A percentile compares a stretch with the other conserved stretches of the same genome.
Evolutionary conservation across 2,113 vertebrate genomes (phyloP).

Genomic region (Peromyscus leucopus): DNA sequence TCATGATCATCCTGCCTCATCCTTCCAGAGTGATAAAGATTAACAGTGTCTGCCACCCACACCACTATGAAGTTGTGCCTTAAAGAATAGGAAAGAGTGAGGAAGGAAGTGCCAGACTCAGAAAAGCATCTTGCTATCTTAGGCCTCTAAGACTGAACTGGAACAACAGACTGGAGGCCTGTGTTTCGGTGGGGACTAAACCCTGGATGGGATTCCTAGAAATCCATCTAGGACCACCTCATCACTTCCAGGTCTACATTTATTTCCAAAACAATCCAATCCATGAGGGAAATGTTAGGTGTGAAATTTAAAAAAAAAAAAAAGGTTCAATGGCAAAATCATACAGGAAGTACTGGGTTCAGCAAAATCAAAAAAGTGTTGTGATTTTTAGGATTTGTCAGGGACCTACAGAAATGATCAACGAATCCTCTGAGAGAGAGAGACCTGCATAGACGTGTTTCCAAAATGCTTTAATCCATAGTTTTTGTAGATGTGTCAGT

Average conservation of each 20-base stretch:
- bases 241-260: not conserved
- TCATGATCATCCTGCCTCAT: not conserved
- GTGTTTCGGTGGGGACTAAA: not conserved
- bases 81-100: not conserved
- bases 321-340: not conserved
- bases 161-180: not conserved
- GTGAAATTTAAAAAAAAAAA: not conserved
- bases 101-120: not conserved
- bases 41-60: not conserved
- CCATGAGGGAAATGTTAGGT: not conserved
- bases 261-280: not conserved
- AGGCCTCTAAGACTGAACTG: not conserved
- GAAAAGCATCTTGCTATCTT: not conserved
- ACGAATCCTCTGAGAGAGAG: not conserved
- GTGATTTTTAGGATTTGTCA: not conserved
- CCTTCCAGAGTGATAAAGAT: not conserved
- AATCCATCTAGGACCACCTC: too few relatives aligned
- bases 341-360: not conserved
- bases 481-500: not conserved
- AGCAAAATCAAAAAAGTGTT: not conserved
- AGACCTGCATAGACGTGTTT: not conserved
- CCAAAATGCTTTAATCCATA: not conserved
- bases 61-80: not conserved
- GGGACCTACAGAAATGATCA: not conserved
- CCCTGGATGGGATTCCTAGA: too few relatives aligned